Conservation (phyloP, 2,113 vertebrate genomes). For the Sturnira hondurensis region DNA sequence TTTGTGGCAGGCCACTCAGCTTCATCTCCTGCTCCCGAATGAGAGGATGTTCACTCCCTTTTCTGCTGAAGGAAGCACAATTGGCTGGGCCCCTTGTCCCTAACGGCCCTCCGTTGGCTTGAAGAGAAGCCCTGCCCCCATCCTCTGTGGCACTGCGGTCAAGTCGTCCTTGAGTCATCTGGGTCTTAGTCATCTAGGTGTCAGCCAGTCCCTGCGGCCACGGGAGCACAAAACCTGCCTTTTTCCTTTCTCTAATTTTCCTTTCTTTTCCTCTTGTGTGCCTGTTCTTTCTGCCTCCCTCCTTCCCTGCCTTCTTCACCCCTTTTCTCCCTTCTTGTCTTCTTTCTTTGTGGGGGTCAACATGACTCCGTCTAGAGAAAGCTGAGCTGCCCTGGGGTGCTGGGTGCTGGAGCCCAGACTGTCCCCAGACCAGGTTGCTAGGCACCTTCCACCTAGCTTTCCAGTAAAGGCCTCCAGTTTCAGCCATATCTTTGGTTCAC, state of each 20-base stretch:
- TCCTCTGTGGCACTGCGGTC: not conserved
- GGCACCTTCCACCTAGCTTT: not conserved
- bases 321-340: not conserved
- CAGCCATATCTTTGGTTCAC: not conserved
- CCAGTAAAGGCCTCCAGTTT: not conserved
- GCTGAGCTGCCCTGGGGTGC: not conserved
- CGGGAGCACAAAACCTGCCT: not conserved
- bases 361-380: not conserved
- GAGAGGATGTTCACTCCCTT: not conserved
- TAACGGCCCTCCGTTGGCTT: not conserved
- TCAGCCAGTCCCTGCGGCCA: too few relatives aligned
- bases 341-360: not conserved
- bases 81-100: not conserved
- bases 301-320: not conserved
- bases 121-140: not conserved
- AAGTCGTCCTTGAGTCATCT: not conserved
- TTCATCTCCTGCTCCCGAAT: not conserved
- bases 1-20: not conserved
- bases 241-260: not conserved
- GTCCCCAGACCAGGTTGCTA: not conserved
- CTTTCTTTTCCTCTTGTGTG: not conserved
- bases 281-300: not conserved
- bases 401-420: not conserved
- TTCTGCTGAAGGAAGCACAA: not conserved
- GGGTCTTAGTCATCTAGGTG: not conserved